Evolutionary conservation across 1,140 invertebrate species (phyloP), one percentile per base, ranked within the genome.

Genomic region (Drosophila arizonae): DNA sequence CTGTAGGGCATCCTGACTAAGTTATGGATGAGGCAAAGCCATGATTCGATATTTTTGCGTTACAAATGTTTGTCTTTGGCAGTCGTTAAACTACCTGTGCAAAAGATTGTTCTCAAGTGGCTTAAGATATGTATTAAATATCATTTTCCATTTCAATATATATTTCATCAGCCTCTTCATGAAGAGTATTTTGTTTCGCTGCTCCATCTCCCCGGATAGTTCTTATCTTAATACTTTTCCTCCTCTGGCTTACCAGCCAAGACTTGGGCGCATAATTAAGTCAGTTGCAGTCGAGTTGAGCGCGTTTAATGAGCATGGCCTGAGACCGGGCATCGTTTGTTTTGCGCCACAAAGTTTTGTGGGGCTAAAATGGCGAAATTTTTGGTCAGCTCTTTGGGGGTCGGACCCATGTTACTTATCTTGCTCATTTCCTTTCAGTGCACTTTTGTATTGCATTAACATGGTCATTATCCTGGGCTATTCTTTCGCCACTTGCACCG

Each of bases 391-490:
- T 71, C 65, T 74, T 74, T 60, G n/a, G 36, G 56, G 62, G 73
- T 89, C 84, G 21, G 21, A 24, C 21, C 21, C 21, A 3, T 3
- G 77, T 89, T 88, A 84, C 85, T 88, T 88, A 89, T 88, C 85
- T 88, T 77, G 84, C 85, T 88, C 80, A 80, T 89, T 89, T 87
- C 84, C 84, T 87, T 89, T 89, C 84, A 89, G 80, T 88, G 84
- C 84, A 87, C 84, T 88, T 88, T 79, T 88, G 84, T 88, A 81
- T 76, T 84, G 80, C 84, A 88, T 88, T 88, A 88, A 88, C 79
- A 88, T 88, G 84, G 84, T 89, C 84, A 88, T 88, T 88, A 88
- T 88, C 76, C 72, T 45, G 55, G 61, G 60, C 78, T 77, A 79
- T 63, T 57, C 64, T 71, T 79, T 63, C 54, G 71, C 36, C 70